A percentile compares a stretch with the other conserved stretches of the same genome.
phyloP scores from a whole-genome alignment of 2,888 invertebrate species.

The Palloptera scutellata region DNA sequence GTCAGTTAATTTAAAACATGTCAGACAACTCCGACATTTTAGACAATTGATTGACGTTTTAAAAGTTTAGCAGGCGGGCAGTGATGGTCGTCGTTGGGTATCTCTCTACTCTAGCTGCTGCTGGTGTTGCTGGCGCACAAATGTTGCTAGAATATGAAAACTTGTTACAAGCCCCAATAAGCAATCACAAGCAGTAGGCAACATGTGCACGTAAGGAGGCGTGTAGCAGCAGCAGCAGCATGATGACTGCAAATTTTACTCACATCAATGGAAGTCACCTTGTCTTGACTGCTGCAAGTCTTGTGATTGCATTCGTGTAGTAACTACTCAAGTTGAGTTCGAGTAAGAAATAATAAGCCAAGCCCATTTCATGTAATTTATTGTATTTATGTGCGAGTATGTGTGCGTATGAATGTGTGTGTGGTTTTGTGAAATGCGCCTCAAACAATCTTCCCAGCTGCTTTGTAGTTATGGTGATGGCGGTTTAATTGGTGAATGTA shows the following conservation, averaged over 20 bases:
- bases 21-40: conserved; percentile 60
- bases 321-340: too few species aligned
- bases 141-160: conserved; percentile 17
- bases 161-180: conserved; percentile 6
- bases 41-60: conserved; percentile 62
- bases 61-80: conserved; percentile 58
- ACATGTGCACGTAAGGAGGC: conserved; percentile 7
- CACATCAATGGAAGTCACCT: not conserved
- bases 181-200: conserved; percentile 24
- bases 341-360: too few species aligned
- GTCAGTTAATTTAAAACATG: conserved; percentile 63
- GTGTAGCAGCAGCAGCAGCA: not conserved
- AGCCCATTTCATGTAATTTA: not conserved
- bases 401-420: too few species aligned
- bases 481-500: not conserved
- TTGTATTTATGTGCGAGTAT: not conserved
- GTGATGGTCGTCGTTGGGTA: not conserved
- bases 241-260: conserved; percentile 13
- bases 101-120: not conserved
- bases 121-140: conserved; percentile 16
- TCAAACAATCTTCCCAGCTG: too few species aligned
- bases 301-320: too few species aligned
- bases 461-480: too few species aligned
- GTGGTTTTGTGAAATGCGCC: not conserved
- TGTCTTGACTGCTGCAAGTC: too few species aligned